Conservation (phyloP, 2,797 vertebrate species). For the Sebastes goodei region DNA sequence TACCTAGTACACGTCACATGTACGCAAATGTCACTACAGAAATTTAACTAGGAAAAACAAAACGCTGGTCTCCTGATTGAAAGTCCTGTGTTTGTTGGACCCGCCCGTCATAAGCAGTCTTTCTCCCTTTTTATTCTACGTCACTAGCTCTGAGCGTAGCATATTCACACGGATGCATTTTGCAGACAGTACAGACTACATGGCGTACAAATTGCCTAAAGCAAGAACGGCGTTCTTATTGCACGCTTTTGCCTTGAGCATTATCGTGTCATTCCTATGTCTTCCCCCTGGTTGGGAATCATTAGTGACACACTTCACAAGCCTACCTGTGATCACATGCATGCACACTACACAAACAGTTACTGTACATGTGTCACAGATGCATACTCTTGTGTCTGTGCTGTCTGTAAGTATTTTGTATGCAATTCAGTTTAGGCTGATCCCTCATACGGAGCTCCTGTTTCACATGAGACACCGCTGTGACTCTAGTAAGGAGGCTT, state of each 20-base stretch:
- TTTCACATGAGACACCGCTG: background rate
- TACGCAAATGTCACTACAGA: too few relatives aligned
- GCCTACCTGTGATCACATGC: background rate
- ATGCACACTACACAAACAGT: background rate
- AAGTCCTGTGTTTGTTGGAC: too few relatives aligned
- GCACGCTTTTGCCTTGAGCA: rapidly evolving
- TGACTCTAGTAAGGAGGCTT: background rate
- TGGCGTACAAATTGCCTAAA: too few relatives aligned
- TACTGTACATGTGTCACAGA: background rate
- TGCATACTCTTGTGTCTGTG: background rate
- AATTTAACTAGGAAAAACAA: rapidly evolving
- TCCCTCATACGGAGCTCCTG: background rate
- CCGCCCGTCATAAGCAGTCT: too few relatives aligned
- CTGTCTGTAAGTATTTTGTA: background rate
- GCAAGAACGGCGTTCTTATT: rapidly evolving
- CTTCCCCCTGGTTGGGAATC: background rate
- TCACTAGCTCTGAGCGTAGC: too few relatives aligned
- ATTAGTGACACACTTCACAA: background rate
- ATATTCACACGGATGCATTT: too few relatives aligned
- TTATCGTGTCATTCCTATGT: too few relatives aligned
- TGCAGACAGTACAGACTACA: too few relatives aligned
- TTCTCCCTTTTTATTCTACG: too few relatives aligned
- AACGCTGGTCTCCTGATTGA: rapidly evolving
- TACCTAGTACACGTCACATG: too few relatives aligned
- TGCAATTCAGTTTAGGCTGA: background rate